Percentiles rank a stretch among this genome's conserved stretches.
These are phyloP conservation scores for Xiphydria camelus DNA, from an alignment of 2,888 invertebrate genomes.

Conservation along the genomic window DNA sequence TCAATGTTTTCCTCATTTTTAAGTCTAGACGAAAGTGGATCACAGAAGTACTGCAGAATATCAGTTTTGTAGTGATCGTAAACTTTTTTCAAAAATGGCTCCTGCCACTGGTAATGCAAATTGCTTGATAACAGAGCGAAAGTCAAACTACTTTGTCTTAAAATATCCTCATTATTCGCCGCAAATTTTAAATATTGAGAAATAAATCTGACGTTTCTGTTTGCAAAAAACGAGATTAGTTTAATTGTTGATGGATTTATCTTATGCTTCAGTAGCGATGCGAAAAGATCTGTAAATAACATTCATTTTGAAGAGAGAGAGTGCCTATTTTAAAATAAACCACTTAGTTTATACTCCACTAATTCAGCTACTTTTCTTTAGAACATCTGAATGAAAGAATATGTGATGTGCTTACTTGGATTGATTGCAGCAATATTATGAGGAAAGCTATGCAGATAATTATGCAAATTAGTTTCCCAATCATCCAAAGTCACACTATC, in stretches of 20 bases:
- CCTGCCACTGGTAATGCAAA: slow-evolving; percentile 53
- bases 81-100: slow-evolving; percentile 61
- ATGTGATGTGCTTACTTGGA: slow-evolving; percentile 58
- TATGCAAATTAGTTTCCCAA: slow-evolving; percentile 62
- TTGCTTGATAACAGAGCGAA: slow-evolving; percentile 64
- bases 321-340: too few species aligned
- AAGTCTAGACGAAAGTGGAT: slow-evolving; percentile 20
- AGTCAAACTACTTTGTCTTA: slow-evolving; percentile 66
- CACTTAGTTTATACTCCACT: too few species aligned
- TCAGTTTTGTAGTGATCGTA: slow-evolving; percentile 66
- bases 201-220: slow-evolving; percentile 60
- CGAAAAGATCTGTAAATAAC: slow-evolving; percentile 37
- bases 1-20: slow-evolving; percentile 59
- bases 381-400: too few species aligned
- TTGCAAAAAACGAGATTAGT: slow-evolving; percentile 64
- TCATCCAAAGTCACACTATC: slow-evolving; percentile 49
- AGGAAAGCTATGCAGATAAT: slow-evolving; percentile 67
- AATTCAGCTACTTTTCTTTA: too few species aligned
- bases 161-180: slow-evolving; percentile 53
- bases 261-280: slow-evolving; percentile 27
- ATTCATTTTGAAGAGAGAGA: too few species aligned
- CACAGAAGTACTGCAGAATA: slow-evolving; percentile 61
- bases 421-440: slow-evolving; percentile 62
- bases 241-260: slow-evolving; percentile 57
- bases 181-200: slow-evolving; percentile 60